Conservation (phyloP, 2,888 invertebrate genomes). For the Pelosia muscerda region DNA sequence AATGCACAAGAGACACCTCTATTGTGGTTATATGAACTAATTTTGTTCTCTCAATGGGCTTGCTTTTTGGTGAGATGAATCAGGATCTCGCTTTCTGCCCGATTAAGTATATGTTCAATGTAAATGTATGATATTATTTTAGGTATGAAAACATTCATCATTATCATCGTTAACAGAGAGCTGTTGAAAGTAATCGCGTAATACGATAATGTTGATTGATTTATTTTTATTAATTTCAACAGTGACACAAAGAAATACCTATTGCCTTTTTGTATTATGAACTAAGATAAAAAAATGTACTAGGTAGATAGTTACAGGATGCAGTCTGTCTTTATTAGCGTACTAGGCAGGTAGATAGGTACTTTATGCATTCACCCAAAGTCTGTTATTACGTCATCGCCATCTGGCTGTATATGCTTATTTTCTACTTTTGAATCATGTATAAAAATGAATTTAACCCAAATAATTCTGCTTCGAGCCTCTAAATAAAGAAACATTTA, state of each 20-base stretch:
- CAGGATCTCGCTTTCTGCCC: too few relatives aligned
- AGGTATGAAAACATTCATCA: background rate
- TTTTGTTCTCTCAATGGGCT: background rate
- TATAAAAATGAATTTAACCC: too few relatives aligned
- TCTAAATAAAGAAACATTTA: background rate
- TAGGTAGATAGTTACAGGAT: background rate
- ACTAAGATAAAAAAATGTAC: background rate
- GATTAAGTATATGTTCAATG: background rate
- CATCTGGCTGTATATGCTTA: too few relatives aligned
- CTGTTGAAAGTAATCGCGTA: background rate
- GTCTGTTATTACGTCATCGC: too few relatives aligned
- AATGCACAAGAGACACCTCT: too few relatives aligned
- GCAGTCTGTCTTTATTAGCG: background rate
- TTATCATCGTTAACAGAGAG: background rate
- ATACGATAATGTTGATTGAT: constrained; percentile 11
- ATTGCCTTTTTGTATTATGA: too few relatives aligned
- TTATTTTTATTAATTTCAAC: constrained; percentile 3
- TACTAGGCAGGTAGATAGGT: too few relatives aligned
- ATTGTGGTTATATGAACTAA: too few relatives aligned
- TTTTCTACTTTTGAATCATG: too few relatives aligned
- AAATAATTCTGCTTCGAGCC: background rate
- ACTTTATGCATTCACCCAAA: too few relatives aligned
- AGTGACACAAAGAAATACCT: background rate
- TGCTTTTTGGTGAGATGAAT: background rate
- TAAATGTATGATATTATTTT: background rate